Evolutionary conservation across 2,888 invertebrate genomes (phyloP).

Genomic region (Antitype chi): DNA sequence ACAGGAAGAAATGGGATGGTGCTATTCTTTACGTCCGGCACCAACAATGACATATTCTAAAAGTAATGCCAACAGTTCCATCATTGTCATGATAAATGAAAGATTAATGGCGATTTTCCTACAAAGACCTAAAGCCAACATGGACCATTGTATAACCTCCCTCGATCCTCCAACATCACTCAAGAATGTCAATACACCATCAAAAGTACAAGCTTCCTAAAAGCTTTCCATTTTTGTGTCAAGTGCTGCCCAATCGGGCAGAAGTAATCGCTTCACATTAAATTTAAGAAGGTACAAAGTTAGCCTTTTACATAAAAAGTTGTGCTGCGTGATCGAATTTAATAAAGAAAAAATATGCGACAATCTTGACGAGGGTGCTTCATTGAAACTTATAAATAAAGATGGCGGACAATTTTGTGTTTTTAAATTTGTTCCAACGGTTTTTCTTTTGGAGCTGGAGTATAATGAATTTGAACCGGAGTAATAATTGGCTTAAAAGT

Average conservation of each 20-base stretch:
- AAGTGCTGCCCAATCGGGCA: conserved; percentile 60
- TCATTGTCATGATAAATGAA: conserved; percentile 21
- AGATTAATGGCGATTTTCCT: conserved; percentile 37
- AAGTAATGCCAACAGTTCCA: conserved; percentile 21
- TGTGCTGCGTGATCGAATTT: conserved; percentile 57
- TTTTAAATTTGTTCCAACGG: conserved; percentile 48
- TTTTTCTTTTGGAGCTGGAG: conserved; percentile 19
- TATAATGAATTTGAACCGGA: conserved; percentile 40
- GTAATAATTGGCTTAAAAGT: conserved; percentile 44
- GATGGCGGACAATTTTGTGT: conserved; percentile 48
- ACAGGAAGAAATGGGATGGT: too few relatives aligned
- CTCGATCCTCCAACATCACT: conserved; percentile 41
- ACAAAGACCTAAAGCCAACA: conserved; percentile 28
- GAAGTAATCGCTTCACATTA: conserved; percentile 62
- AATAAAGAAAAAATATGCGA: conserved; percentile 60
- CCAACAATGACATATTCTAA: background rate
- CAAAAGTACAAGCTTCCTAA: conserved; percentile 57
- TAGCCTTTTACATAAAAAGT: conserved; percentile 54
- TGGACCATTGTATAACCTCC: conserved; percentile 35
- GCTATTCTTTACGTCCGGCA: too few relatives aligned
- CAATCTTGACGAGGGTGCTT: conserved; percentile 55
- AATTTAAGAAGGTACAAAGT: conserved; percentile 58
- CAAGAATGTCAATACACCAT: conserved; percentile 58
- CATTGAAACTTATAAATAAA: conserved; percentile 65
- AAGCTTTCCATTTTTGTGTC: conserved; percentile 65